Evolutionary conservation across 2,113 vertebrate species (phyloP).

Genomic region (Nibea albiflora): DNA sequence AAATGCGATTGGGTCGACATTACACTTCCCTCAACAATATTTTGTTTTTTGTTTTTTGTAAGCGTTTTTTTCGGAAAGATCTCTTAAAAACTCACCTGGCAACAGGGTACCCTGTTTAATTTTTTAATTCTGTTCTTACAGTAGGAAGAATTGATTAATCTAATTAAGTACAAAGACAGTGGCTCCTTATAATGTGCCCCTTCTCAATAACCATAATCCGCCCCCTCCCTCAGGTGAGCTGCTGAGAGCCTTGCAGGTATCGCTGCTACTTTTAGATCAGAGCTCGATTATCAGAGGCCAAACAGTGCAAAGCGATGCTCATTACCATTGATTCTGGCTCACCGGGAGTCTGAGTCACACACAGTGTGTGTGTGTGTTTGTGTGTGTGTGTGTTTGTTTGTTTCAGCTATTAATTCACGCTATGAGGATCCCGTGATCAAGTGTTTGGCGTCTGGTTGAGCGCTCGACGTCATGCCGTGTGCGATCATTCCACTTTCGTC

Average conservation of each 20-base stretch:
- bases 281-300: constrained; percentile 61
- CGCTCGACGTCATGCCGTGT: constrained; percentile 14
- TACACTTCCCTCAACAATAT: not conserved
- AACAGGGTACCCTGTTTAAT: not conserved
- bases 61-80: not conserved
- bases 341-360: constrained; percentile 40
- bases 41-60: too few relatives aligned
- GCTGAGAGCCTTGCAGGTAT: constrained; percentile 30
- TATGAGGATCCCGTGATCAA: constrained; percentile 20
- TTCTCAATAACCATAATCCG: not conserved
- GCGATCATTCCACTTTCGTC: constrained; percentile 6
- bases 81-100: not conserved
- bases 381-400: constrained; percentile 10
- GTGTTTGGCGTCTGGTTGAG: not conserved
- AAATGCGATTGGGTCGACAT: too few relatives aligned
- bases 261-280: constrained; percentile 42
- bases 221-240: constrained; percentile 40
- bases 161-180: not conserved
- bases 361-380: constrained; percentile 11
- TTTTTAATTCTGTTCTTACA: not conserved
- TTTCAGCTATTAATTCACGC: constrained; percentile 26
- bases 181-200: not conserved
- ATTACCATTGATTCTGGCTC: constrained; percentile 69
- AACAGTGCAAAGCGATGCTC: constrained; percentile 55
- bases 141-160: not conserved